Base-by-base conservation (phyloP, 64 coral and sea anemone species). In the Acropora tenuis region DNA sequence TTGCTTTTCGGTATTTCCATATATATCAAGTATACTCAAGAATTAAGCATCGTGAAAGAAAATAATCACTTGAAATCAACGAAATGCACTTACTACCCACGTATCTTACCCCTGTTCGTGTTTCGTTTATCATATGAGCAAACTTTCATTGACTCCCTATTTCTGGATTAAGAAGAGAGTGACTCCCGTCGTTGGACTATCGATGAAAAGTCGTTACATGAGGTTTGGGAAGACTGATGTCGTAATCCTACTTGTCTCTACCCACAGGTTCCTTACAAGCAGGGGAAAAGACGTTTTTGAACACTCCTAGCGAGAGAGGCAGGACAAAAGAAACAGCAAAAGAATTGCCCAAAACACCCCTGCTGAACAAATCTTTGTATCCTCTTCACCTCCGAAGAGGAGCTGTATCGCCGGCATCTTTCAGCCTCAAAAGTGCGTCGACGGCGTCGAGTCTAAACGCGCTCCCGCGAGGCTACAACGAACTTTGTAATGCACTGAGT, bases 371-470 rank as follows among this genome's bases (percentile, higher is more conserved):
- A 43, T 84, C 55, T 48, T 69, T 43, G 5, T 97, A 88, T 59
- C 88, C 45, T 41, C 92, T 82, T 48, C 93, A 94, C 82, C 89
- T 78, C 58, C 94, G 95, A 82, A 67, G 95, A 1, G 95, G 95
- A 47, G 95, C 95, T n/a, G 93, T 97, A 43, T 93, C 95, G 47
- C 92, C 93, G 53, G 89, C 92, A 15, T 97, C 95, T 44, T 41
- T 97, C 17, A 97, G 95, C 44, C 88, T 97, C 10, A 97, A 94
- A 76, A 97, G 95, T 58, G 90, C 91, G 59, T 97, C 95, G 8
- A 93, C 92, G 41, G 93, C 93, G 8, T 97, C 95, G 6, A 97
- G 92, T 55, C 90, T 87, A n/a, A 77, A 86, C 44, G 72, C 72
- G 5, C 69, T 95, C 10, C 93, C 78, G 9, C 74, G 89, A 44